Evolutionary conservation across 2,797 vertebrate genomes (phyloP).

Genomic region (Chloroceryle amazona): DNA sequence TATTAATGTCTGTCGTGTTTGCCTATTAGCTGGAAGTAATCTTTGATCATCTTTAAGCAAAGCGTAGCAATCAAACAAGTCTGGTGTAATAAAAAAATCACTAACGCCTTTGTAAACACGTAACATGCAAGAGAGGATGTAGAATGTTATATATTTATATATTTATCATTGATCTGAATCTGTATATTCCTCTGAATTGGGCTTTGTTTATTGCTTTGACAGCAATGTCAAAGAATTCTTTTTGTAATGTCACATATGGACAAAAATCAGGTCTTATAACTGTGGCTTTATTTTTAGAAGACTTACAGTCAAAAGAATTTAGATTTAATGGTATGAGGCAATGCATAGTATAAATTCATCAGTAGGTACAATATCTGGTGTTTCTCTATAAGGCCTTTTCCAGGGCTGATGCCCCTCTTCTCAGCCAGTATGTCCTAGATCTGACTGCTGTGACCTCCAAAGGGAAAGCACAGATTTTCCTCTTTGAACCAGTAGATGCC

Average conservation of each 20-base stretch:
- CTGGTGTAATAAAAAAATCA: neutral
- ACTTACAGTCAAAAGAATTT: neutral
- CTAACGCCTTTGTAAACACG: neutral
- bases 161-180: neutral
- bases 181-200: neutral
- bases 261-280: slow-evolving; percentile 17
- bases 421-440: neutral
- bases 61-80: neutral
- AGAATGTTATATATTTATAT: neutral
- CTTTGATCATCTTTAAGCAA: slow-evolving; percentile 26
- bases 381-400: neutral
- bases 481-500: neutral
- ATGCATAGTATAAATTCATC: neutral
- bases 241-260: slow-evolving; percentile 9
- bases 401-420: neutral
- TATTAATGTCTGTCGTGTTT: slow-evolving; percentile 17
- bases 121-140: neutral
- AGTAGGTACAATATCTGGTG: neutral
- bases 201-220: slow-evolving; percentile 42
- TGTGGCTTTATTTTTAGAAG: neutral
- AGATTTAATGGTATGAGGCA: neutral
- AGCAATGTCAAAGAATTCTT: slow-evolving; percentile 21
- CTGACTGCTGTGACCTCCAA: neutral
- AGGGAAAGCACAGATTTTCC: neutral
- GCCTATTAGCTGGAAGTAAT: slow-evolving; percentile 3